Percentiles rank a stretch among this genome's conserved stretches.
Conservation (phyloP, 2,888 invertebrate species). For the Sinotaia quadrata region DNA sequence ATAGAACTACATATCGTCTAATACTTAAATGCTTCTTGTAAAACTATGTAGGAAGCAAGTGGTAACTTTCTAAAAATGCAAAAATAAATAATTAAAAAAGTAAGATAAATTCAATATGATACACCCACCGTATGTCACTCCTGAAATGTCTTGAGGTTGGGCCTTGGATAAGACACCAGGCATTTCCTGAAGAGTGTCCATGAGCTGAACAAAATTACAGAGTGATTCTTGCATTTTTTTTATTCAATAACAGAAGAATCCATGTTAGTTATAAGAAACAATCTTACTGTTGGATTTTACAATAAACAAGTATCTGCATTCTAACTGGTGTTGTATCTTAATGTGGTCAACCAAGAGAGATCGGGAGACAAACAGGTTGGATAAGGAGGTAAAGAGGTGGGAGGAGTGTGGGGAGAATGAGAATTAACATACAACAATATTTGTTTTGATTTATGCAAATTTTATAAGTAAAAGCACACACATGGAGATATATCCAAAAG, state of each 20-base stretch:
- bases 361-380: too few species aligned
- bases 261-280: background rate
- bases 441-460: too few species aligned
- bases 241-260: background rate
- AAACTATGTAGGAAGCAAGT: background rate
- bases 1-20: too few species aligned
- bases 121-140: constrained; percentile 34
- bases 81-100: background rate
- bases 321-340: too few species aligned
- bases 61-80: background rate
- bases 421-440: too few species aligned
- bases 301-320: too few species aligned
- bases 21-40: background rate
- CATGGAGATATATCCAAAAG: too few species aligned
- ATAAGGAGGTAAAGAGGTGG: too few species aligned
- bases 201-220: constrained; percentile 77
- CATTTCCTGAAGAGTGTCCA: constrained; percentile 23
- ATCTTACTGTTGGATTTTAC: background rate
- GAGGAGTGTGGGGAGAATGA: too few species aligned
- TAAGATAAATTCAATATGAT: background rate
- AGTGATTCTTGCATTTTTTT: background rate
- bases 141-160: constrained; percentile 72
- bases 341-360: too few species aligned
- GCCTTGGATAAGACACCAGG: constrained; percentile 14
- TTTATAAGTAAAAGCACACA: too few species aligned